phyloP scores from a whole-genome alignment of 1,140 invertebrate species.

The Bombus pyrosoma region DNA sequence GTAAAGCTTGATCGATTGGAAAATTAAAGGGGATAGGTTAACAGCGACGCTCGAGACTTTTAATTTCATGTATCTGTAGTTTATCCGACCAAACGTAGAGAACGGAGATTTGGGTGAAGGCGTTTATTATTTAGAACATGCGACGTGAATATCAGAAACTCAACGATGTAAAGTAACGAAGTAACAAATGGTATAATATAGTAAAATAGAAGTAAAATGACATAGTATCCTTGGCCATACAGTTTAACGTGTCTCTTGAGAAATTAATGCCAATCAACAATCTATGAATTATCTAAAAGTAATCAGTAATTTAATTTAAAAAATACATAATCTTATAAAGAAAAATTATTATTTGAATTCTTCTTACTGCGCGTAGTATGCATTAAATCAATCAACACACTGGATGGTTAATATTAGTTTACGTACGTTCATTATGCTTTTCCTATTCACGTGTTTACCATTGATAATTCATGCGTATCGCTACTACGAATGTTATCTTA shows the following conservation, averaged over 20 bases:
- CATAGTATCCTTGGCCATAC: no score
- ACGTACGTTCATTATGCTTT: neutral
- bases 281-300: neutral
- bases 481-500: conserved; percentile 17
- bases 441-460: conserved; percentile 19
- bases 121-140: no score
- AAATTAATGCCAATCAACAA: neutral
- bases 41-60: neutral
- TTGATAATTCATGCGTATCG: conserved; percentile 6
- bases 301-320: no score
- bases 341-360: neutral
- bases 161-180: no score
- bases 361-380: no score
- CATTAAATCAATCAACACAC: neutral
- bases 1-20: neutral
- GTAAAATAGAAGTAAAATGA: neutral
- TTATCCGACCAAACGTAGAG: neutral
- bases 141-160: no score
- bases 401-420: neutral
- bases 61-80: neutral
- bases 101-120: neutral
- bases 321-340: neutral
- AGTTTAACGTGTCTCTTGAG: no score
- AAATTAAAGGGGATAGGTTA: neutral
- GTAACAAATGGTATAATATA: neutral